phyloP scores from a whole-genome alignment of 2,113 vertebrate species.

The Aphelocoma coerulescens region DNA sequence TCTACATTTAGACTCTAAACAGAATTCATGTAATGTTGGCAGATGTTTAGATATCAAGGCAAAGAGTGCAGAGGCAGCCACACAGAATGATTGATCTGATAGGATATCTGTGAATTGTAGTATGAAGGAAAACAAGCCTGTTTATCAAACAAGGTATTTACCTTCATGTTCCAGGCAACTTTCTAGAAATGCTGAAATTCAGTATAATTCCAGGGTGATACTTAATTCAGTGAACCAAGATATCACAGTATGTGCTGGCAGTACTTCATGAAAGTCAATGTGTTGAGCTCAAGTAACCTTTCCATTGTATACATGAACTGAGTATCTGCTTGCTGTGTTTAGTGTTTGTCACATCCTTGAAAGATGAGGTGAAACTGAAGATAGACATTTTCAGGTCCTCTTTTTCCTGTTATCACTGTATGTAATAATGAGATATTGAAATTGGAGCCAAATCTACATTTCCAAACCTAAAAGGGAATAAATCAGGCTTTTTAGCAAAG shows the following conservation, averaged over 20 bases:
- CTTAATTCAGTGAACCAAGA: not conserved
- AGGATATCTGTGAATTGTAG: not conserved
- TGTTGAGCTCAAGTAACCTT: not conserved
- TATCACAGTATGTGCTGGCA: not conserved
- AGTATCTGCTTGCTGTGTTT: not conserved
- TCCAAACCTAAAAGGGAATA: not conserved
- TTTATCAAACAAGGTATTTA: not conserved
- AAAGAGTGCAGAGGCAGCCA: not conserved
- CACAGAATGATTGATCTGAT: not conserved
- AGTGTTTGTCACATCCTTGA: not conserved
- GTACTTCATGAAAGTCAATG: not conserved
- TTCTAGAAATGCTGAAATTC: not conserved
- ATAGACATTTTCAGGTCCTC: not conserved
- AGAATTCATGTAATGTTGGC: not conserved
- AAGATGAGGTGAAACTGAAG: not conserved
- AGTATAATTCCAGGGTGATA: not conserved
- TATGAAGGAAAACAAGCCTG: not conserved
- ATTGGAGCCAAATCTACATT: not conserved
- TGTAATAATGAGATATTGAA: not conserved
- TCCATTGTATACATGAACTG: not conserved
- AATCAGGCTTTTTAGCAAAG: not conserved
- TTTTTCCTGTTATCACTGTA: not conserved
- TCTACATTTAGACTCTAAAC: not conserved
- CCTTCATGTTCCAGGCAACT: not conserved
- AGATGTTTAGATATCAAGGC: not conserved